Conservation (phyloP, 2,113 vertebrate genomes). For the Pygathrix nemaeus region DNA sequence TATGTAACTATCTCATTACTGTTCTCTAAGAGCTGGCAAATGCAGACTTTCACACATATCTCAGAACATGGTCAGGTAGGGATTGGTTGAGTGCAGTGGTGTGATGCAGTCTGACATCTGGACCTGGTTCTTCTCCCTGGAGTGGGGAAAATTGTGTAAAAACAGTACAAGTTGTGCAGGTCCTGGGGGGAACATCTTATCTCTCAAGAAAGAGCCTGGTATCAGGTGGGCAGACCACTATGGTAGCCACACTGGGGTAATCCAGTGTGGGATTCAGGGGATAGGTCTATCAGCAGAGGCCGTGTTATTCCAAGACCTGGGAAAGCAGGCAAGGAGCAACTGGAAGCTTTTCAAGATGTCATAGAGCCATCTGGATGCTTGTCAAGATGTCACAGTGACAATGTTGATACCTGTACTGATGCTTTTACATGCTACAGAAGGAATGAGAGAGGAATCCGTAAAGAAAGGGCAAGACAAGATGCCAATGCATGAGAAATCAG, state of each 20-base stretch:
- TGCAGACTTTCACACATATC: not conserved
- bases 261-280: not conserved
- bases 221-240: not conserved
- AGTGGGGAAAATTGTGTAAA: not conserved
- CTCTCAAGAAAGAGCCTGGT: not conserved
- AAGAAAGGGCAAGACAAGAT: not conserved
- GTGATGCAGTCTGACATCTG: not conserved
- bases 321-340: not conserved
- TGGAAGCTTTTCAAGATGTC: not conserved
- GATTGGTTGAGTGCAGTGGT: not conserved
- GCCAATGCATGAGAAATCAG: not conserved
- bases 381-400: not conserved
- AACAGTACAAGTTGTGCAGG: not conserved
- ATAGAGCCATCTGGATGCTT: no score
- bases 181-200: not conserved
- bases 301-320: not conserved
- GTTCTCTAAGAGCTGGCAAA: not conserved
- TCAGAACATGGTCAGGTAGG: not conserved
- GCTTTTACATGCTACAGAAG: no score
- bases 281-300: no score
- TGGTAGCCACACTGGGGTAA: no score
- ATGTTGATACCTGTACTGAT: not conserved
- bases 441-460: not conserved
- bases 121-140: not conserved
- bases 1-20: no score